Evolutionary conservation across 2,888 invertebrate genomes (phyloP).

Genomic region (Drosophila bunnanda): DNA sequence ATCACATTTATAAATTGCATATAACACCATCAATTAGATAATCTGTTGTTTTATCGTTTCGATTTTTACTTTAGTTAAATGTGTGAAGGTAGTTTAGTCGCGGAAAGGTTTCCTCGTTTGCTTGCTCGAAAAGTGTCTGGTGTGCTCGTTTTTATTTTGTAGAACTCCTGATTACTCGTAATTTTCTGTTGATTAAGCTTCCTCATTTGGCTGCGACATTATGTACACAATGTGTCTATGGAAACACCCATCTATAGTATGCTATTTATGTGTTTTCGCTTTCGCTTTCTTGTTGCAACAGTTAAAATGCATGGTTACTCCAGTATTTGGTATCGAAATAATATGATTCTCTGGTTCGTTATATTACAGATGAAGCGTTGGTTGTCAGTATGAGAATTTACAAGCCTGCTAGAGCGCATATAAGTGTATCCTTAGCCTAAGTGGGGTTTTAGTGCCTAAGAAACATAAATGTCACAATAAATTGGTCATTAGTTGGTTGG

Average conservation of each 20-base stretch:
- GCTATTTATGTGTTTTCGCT: slow-evolving; percentile 36
- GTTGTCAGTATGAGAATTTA: slow-evolving; percentile 71
- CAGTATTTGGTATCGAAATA: slow-evolving; percentile 54
- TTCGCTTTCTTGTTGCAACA: slow-evolving; percentile 32
- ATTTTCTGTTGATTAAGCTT: slow-evolving; percentile 33
- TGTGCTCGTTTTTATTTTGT: slow-evolving; percentile 41
- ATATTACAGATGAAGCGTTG: slow-evolving; percentile 76
- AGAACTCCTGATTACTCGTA: slow-evolving; percentile 25
- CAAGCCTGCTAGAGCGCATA: slow-evolving; percentile 59
- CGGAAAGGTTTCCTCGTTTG: slow-evolving; percentile 74
- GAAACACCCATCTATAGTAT: slow-evolving; percentile 40
- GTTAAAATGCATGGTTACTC: slow-evolving; percentile 63
- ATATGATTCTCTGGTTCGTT: slow-evolving; percentile 56
- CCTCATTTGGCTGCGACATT: slow-evolving; percentile 40
- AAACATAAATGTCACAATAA: slow-evolving; percentile 62
- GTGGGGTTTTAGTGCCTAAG: slow-evolving; percentile 53
- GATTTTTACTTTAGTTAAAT: slow-evolving; percentile 58
- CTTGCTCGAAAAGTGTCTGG: slow-evolving; percentile 73
- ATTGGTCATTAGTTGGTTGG: slow-evolving; percentile 77
- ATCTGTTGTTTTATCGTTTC: slow-evolving; percentile 53
- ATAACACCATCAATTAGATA: slow-evolving; percentile 79
- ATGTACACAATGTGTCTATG: slow-evolving; percentile 36
- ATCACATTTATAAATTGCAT: slow-evolving; percentile 80
- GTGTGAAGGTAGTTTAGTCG: slow-evolving; percentile 79
- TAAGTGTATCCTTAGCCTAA: slow-evolving; percentile 31